A percentile compares a stretch with the other conserved stretches of the same genome.
Evolutionary conservation across 1,140 invertebrate genomes (phyloP).

Genomic region (Trissolcus basalis): DNA sequence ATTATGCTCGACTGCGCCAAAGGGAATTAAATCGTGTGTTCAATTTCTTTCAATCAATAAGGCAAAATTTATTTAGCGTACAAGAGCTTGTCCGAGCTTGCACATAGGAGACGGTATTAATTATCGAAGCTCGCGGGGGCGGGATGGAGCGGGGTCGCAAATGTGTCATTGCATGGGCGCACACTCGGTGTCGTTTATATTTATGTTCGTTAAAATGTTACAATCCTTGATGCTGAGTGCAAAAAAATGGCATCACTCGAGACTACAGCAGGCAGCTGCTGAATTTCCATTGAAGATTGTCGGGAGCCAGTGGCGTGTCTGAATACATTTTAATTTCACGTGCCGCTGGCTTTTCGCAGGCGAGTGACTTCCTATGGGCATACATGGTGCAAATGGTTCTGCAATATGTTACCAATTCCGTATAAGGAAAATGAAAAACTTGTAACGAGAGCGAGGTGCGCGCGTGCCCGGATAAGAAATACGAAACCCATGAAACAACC

Average conservation of each 20-base stretch:
- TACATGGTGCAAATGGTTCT: conserved; percentile 54
- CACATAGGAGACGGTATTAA: conserved; percentile 15
- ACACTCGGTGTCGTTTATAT: conserved; percentile 34
- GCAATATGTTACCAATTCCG: conserved; percentile 57
- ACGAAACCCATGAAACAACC: conserved; percentile 24
- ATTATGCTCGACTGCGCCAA: conserved; percentile 1
- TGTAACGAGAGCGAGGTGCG: conserved; percentile 28
- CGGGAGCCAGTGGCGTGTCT: conserved; percentile 53
- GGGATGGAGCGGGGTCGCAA: conserved; percentile 10
- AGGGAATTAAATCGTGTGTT: conserved; percentile 11
- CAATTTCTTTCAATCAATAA: conserved; percentile 4
- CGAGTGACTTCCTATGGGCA: conserved; percentile 52
- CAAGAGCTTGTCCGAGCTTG: too few species aligned
- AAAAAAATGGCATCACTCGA: conserved; percentile 45
- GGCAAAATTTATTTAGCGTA: conserved; percentile 5
- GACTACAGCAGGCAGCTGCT: conserved; percentile 47
- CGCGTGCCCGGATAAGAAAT: conserved; percentile 27
- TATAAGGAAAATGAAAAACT: conserved; percentile 53
- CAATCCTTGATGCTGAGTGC: conserved; percentile 27
- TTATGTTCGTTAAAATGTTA: conserved; percentile 45
- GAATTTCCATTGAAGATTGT: conserved; percentile 52
- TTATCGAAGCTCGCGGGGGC: too few species aligned
- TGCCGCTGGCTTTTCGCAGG: conserved; percentile 54
- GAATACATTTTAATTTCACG: conserved; percentile 59
- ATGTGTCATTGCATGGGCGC: conserved; percentile 12